A percentile compares a stretch with the other conserved stretches of the same genome.
Conservation (phyloP, 1,140 invertebrate genomes). For the Lasioglossum baleicum region DNA sequence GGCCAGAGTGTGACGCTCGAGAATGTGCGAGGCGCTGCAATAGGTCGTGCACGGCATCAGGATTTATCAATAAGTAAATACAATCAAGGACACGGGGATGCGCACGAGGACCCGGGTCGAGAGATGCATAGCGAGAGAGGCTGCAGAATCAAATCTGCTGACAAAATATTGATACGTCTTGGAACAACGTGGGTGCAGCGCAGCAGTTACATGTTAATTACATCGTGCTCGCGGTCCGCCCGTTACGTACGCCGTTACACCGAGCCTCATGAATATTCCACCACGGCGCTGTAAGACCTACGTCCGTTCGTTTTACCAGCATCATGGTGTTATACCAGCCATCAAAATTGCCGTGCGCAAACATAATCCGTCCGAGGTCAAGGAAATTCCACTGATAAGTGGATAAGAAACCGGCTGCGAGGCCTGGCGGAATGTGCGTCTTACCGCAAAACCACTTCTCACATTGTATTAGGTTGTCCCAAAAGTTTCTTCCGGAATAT, state of each 20-base stretch:
- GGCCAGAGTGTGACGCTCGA: too few species aligned
- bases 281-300: not conserved
- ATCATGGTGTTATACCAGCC: conserved; percentile 7
- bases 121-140: not conserved
- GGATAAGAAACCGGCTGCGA: not conserved
- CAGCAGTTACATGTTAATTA: conserved; percentile 25
- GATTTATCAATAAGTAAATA: too few species aligned
- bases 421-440: too few species aligned
- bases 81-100: too few species aligned
- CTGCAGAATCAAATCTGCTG: not conserved
- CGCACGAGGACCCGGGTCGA: too few species aligned
- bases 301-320: not conserved
- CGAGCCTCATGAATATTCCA: conserved; percentile 35
- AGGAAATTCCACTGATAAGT: not conserved
- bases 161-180: conserved; percentile 4
- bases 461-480: too few species aligned
- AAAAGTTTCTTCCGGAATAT: too few species aligned
- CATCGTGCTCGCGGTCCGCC: not conserved
- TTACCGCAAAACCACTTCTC: too few species aligned
- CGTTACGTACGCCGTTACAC: conserved; percentile 14
- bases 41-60: too few species aligned
- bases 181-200: too few species aligned
- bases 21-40: too few species aligned
- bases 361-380: not conserved
- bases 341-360: conserved; percentile 12